phyloP scores from a whole-genome alignment of 37 sponge, comb jelly and placozoan species.

The Eunapius fragilis region DNA sequence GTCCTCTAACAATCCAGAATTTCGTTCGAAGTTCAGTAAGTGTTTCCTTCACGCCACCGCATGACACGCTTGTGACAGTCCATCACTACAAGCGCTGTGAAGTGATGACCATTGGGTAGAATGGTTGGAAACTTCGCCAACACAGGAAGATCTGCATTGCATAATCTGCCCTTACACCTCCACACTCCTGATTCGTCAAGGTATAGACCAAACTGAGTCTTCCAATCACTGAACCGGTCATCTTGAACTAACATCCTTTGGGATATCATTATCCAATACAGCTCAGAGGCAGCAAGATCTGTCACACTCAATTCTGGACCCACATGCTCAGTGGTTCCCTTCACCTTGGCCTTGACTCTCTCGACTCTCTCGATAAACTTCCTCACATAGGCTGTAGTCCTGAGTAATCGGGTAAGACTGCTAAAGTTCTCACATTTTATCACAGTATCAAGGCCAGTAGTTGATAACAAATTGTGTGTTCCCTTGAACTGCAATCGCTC shows the following conservation, averaged over 20 bases:
- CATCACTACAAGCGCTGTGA: slow-evolving; percentile 25
- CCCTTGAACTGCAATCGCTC: neutral
- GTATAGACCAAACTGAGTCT: slow-evolving; percentile 25
- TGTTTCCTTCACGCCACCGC: slow-evolving; percentile 16
- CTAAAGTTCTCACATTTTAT: slow-evolving; percentile 30
- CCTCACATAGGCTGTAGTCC: slow-evolving; percentile 24
- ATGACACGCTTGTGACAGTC: slow-evolving; percentile 10
- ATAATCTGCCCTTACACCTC: too few species aligned
- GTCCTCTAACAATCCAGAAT: neutral
- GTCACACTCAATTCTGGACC: neutral
- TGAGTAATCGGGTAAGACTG: slow-evolving; percentile 8
- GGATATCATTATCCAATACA: neutral
- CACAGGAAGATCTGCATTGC: slow-evolving; percentile 14
- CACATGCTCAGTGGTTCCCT: slow-evolving; percentile 1
- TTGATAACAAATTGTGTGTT: slow-evolving; percentile 1
- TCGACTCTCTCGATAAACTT: slow-evolving; percentile 20
- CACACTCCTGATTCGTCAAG: slow-evolving; percentile 28
- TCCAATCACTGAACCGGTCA: slow-evolving; percentile 1
- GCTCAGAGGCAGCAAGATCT: too few species aligned
- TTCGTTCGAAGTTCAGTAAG: slow-evolving; percentile 22
- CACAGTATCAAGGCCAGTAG: neutral
- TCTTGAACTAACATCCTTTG: slow-evolving; percentile 13
- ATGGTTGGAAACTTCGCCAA: slow-evolving; percentile 9
- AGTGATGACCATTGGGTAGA: slow-evolving; percentile 13
- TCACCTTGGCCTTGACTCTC: neutral